Percentiles rank a stretch among this genome's conserved stretches.
phyloP scores from a whole-genome alignment of 1,140 invertebrate genomes.

The Drosophila varians region DNA sequence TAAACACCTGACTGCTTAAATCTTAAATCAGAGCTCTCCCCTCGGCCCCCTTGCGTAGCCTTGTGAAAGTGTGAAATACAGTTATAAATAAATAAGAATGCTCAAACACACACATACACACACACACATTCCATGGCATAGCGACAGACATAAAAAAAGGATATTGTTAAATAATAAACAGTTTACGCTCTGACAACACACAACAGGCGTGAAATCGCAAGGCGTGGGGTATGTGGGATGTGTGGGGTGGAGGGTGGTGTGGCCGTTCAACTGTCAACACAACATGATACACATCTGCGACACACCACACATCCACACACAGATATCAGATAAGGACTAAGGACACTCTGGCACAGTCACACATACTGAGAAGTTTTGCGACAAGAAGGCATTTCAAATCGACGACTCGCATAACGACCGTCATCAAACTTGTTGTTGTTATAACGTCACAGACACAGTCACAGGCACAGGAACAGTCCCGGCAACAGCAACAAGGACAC shows the following conservation, averaged over 20 bases:
- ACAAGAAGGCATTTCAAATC: constrained; percentile 70
- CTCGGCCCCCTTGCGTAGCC: constrained; percentile 11
- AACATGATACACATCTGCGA: constrained; percentile 68
- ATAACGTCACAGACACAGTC: constrained; percentile 17
- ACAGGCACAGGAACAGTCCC: background rate
- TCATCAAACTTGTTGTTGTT: constrained; percentile 71
- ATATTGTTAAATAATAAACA: constrained; percentile 81
- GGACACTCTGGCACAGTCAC: constrained; percentile 17
- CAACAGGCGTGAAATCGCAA: constrained; percentile 66
- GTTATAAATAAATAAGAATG: constrained; percentile 75
- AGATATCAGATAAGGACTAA: constrained; percentile 30
- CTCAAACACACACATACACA: constrained; percentile 39
- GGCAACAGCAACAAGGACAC: constrained; percentile 19
- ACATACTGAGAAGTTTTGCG: constrained; percentile 20
- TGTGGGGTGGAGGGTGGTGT: background rate
- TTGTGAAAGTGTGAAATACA: constrained; percentile 50
- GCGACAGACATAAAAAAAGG: constrained; percentile 31
- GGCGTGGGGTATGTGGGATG: constrained; percentile 18
- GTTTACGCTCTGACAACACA: constrained; percentile 66
- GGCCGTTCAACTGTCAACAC: constrained; percentile 46
- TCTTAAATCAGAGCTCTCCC: constrained; percentile 16
- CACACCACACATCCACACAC: constrained; percentile 5
- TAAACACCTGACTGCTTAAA: constrained; percentile 31
- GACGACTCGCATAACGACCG: constrained; percentile 74
- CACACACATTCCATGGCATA: constrained; percentile 2